Evolutionary conservation across 2,113 vertebrate genomes (phyloP).

Genomic region (Ceyx margarethae): DNA sequence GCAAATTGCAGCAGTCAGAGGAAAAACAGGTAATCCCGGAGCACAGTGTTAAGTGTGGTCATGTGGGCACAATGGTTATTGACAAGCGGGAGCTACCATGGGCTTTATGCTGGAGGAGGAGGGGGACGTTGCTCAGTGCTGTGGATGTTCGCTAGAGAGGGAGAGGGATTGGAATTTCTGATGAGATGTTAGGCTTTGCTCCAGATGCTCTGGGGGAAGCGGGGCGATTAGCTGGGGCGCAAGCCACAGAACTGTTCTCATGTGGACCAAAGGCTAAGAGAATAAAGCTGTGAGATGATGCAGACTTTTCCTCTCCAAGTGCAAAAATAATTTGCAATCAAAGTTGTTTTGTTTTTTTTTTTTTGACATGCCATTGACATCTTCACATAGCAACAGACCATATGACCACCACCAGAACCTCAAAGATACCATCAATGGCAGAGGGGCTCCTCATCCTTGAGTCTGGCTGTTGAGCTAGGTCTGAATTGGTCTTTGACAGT

Average conservation of each 20-base stretch:
- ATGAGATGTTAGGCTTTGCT: neutral
- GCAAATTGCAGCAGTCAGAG: slow-evolving; percentile 20
- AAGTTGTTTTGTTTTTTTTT: neutral
- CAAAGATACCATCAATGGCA: neutral
- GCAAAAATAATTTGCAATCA: neutral
- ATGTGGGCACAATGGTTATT: neutral
- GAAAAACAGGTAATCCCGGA: slow-evolving; percentile 8
- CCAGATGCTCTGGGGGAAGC: neutral
- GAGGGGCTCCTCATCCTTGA: neutral
- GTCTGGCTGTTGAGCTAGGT: neutral
- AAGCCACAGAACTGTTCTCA: neutral
- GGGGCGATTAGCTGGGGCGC: neutral
- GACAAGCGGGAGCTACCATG: neutral
- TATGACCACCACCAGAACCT: neutral
- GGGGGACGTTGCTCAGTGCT: neutral
- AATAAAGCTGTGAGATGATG: neutral
- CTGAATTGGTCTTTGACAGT: neutral
- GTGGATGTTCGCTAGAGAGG: neutral
- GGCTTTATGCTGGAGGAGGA: neutral
- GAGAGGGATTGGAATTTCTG: neutral
- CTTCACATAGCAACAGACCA: neutral
- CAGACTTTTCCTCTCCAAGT: neutral
- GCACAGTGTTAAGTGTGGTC: neutral
- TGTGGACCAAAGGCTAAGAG: neutral
- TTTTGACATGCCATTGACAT: neutral